Base-by-base conservation (phyloP, 2,888 invertebrate genomes). In the Drosophila multiciliata region DNA sequence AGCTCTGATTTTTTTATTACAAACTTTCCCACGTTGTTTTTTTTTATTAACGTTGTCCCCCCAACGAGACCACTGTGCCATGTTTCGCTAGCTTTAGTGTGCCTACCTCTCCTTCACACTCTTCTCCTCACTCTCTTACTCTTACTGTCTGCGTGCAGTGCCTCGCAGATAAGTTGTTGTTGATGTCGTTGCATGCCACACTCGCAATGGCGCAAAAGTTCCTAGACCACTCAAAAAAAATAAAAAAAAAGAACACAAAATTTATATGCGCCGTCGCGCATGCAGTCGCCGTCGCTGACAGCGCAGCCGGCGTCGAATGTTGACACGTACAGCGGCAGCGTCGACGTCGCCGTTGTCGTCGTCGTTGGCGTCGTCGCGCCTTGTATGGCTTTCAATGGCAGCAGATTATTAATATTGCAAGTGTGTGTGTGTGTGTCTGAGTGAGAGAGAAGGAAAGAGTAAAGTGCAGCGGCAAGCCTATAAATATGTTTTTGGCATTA, bases 301-400 rank as follows among this genome's bases (percentile, higher is more conserved):
- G 64, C 69, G 73, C 78, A 64, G 82, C 61, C 60, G 58, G 73
- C 85, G 85, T 86, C 85, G 85, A 89, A 84, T 86, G 85, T 86
- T 86, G 85, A 86, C 85, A 89, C 89, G 85, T 89, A 88, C 75
- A 65, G 53, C 79, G 53, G 73, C 69, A 48, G 35, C 55, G 63
- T 57, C 40, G 60, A 26, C 38, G 55, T 55, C 48, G 62, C 32
- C 40, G 32, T 35, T 49, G 55, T 35, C 50, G 50, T n/a, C 54
- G 23, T 23, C 49, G 57, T 12, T 58, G 67, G 40, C 61, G 66
- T 50, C 72, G 81, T 87, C 87, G 89, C 85, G 89, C 85, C 89
- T 89, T 89, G 87, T 89, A 85, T 87, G 89, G 85, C 89, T 87
- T 85, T 85, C 85, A 89, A 87, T 85, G 89, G 89, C 85, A 87